Conservation (phyloP, 2,113 vertebrate genomes). For the Brachyistius frenatus region DNA sequence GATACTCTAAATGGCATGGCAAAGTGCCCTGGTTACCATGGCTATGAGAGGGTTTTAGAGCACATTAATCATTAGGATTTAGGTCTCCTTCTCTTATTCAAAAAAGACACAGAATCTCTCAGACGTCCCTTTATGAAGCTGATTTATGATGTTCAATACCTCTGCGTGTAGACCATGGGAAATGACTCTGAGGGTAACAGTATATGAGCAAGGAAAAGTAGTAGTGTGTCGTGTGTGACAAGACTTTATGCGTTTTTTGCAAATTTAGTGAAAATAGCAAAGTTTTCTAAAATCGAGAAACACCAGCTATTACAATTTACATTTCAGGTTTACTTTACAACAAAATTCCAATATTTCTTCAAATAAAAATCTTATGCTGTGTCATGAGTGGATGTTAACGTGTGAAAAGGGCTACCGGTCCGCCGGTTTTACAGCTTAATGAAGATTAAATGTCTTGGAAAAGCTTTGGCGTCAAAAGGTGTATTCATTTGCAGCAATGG, state of each 20-base stretch:
- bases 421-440: conserved; percentile 61
- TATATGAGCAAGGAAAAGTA: conserved; percentile 25
- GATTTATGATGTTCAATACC: conserved; percentile 79
- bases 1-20: conserved; percentile 79
- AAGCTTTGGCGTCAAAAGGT: conserved; percentile 59
- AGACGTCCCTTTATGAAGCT: conserved; percentile 70
- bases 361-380: not conserved
- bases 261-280: not conserved
- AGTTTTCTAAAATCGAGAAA: not conserved
- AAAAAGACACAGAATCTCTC: conserved; percentile 71
- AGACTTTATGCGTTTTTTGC: conserved; percentile 11
- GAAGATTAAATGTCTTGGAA: conserved; percentile 69
- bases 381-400: conserved; percentile 32
- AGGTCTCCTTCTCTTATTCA: conserved; percentile 62
- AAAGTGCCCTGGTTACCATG: conserved; percentile 81
- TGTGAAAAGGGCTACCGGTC: conserved; percentile 27
- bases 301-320: too few species aligned
- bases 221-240: conserved; percentile 1
- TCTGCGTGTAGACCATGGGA: conserved; percentile 58
- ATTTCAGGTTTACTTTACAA: too few species aligned
- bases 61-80: conserved; percentile 84
- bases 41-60: conserved; percentile 75
- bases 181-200: conserved; percentile 33
- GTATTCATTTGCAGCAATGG: conserved; percentile 66
- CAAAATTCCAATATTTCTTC: not conserved